Conservation (phyloP, 2,797 vertebrate genomes). For the Thunnus albacares region DNA sequence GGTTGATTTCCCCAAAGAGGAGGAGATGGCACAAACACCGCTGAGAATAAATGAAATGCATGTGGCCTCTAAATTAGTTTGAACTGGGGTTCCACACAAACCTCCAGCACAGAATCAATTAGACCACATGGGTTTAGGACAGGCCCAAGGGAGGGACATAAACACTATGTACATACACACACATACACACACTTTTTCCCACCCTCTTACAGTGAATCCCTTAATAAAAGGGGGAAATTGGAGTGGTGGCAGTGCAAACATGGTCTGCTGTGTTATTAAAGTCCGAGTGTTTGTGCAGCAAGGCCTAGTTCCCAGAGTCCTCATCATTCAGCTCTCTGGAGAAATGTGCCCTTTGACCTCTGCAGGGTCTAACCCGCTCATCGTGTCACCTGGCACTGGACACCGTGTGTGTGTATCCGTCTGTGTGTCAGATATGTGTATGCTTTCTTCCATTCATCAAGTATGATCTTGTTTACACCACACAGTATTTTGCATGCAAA, state of each 20-base stretch:
- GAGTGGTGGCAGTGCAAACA: constrained; percentile 73
- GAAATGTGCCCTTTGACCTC: constrained; percentile 70
- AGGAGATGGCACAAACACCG: constrained; percentile 15
- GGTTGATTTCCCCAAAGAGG: constrained; percentile 7
- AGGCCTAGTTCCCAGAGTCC: constrained; percentile 75
- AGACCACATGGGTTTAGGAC: constrained; percentile 37
- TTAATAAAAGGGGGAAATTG: constrained; percentile 72
- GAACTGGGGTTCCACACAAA: constrained; percentile 24
- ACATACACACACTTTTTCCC: constrained; percentile 50
- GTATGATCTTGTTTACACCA: neutral
- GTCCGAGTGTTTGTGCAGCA: constrained; percentile 71
- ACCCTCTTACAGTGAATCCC: constrained; percentile 65
- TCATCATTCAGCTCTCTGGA: constrained; percentile 56
- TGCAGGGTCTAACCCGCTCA: constrained; percentile 36
- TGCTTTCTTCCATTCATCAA: neutral
- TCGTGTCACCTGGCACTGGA: constrained; percentile 55
- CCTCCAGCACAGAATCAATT: constrained; percentile 57
- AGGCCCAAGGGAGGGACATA: constrained; percentile 35
- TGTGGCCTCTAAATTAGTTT: constrained; percentile 10
- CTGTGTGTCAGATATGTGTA: neutral
- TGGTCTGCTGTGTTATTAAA: constrained; percentile 72
- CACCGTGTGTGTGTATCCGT: neutral
- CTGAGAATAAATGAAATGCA: constrained; percentile 15
- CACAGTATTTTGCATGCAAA: neutral
- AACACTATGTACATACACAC: constrained; percentile 29